Evolutionary conservation across 2,888 invertebrate species (phyloP).

Genomic region (Macropis europaea): DNA sequence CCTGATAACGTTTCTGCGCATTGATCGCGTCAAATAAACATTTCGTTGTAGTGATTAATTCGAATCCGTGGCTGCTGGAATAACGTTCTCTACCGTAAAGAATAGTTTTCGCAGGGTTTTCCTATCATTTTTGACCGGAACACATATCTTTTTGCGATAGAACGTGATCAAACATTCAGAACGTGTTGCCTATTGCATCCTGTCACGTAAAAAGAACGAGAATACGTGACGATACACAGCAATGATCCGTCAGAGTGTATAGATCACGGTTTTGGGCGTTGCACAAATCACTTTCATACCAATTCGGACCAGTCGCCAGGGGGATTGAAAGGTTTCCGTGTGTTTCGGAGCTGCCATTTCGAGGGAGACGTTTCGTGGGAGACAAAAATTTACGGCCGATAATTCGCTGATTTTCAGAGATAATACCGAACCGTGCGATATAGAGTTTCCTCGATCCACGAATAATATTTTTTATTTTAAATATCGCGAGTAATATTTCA

Average conservation of each 20-base stretch:
- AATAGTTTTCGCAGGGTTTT: too few species aligned
- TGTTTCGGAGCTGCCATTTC: not conserved
- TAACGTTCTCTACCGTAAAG: too few species aligned
- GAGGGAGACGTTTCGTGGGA: not conserved
- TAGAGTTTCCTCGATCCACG: not conserved
- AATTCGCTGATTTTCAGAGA: not conserved
- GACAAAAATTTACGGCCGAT: conserved; percentile 10
- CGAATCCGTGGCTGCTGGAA: too few species aligned
- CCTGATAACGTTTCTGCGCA: too few species aligned
- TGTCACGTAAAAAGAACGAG: not conserved
- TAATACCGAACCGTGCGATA: not conserved
- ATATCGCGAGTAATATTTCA: too few species aligned
- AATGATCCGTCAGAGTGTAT: not conserved
- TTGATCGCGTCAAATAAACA: too few species aligned
- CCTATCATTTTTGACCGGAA: too few species aligned
- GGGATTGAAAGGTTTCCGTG: not conserved
- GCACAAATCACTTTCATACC: not conserved
- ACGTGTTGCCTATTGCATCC: not conserved
- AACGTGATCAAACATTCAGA: too few species aligned
- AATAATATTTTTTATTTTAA: not conserved
- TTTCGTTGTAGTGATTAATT: too few species aligned
- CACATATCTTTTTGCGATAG: too few species aligned
- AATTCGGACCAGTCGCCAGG: not conserved
- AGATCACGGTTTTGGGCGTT: not conserved
- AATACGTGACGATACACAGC: not conserved